Evolutionary conservation across 2,888 invertebrate species (phyloP), one percentile per base, ranked within the genome.

Genomic region (Acholoe squamosa): DNA sequence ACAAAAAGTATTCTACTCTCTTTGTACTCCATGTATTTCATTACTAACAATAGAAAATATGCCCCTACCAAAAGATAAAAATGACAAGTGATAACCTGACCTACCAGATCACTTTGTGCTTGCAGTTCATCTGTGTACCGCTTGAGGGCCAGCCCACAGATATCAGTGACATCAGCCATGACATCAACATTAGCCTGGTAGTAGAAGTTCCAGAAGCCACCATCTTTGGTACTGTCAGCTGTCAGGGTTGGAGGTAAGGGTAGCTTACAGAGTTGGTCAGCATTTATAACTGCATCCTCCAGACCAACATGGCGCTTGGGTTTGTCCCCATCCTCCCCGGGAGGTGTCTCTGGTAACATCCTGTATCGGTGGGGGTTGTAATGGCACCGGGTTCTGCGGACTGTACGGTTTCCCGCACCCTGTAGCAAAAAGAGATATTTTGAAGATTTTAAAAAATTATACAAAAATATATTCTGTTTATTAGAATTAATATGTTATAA

Each of bases 341-440:
- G 10, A n/a, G 86, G 86, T n/a, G 86, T 86, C 31, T 86, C 86
- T 51, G 86, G 86, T 22, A 86, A 56, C 86, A 86, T 86, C 56
- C 86, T 86, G 86, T 56, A 31, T 31, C 56, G 52, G 86, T 86
- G 22, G 3, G 54, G 86, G 31, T 86, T 54, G 31, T 7, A 54
- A 1, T 22, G 52, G 33, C 86, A 43, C 0, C 61, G 61, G 61
- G 61, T 19, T 61, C 22, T 5, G 61, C 22, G 61, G 22, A 19
- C 61, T 61, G 61, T 61, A 22, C 22, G 61, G 61, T 10, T 43
- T 10, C 43, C 43, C 43, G 43, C 43, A 43, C 43, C 43, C 43
- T 43, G 43, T 3, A 43, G 43, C 5, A 43, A 43, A 43, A 43
- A 10, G n/a, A n/a, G n/a, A n/a, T n/a, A n/a, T n/a, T n/a, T n/a